These are phyloP conservation scores for Creontiades dilutus DNA, from an alignment of 2,888 invertebrate genomes.

Conservation along the genomic window DNA sequence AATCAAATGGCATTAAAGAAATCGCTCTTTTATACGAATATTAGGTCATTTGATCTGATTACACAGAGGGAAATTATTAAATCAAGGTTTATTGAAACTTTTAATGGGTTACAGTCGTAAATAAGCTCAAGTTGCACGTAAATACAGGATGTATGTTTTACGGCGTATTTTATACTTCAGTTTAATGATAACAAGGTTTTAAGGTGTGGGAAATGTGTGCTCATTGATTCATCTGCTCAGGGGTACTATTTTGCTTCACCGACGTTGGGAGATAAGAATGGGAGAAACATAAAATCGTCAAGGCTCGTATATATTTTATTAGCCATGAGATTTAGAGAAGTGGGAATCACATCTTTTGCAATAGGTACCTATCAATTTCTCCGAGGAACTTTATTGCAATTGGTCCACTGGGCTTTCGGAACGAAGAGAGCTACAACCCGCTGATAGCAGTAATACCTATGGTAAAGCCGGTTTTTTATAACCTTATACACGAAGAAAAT, in stretches of 20 bases:
- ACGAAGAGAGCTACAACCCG: neutral
- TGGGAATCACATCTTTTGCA: constrained; percentile 6
- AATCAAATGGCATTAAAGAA: too few relatives aligned
- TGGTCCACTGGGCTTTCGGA: constrained; percentile 1
- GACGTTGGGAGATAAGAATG: neutral
- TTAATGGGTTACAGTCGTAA: too few relatives aligned
- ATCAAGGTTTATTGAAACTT: too few relatives aligned
- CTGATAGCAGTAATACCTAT: neutral
- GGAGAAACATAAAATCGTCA: constrained; percentile 47
- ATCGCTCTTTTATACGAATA: too few relatives aligned
- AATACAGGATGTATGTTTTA: too few relatives aligned
- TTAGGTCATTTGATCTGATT: too few relatives aligned
- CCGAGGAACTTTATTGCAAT: neutral
- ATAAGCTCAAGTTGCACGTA: too few relatives aligned
- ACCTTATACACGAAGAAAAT: neutral
- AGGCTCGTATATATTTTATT: constrained; percentile 27
- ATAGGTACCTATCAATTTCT: constrained; percentile 7
- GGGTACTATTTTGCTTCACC: constrained; percentile 36
- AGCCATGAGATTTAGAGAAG: constrained; percentile 38
- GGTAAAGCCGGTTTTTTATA: constrained; percentile 16
- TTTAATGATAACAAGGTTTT: too few relatives aligned
- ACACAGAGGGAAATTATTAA: too few relatives aligned
- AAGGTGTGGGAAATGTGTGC: too few relatives aligned
- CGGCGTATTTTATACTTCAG: too few relatives aligned
- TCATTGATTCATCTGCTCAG: constrained; percentile 5